These are phyloP conservation scores for human DNA, from an alignment of 2,113 vertebrate genomes.

Conservation along the genomic window GRCh38 chr1:46469001-46469500, in stretches of 20 bases:
- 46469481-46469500: neutral
- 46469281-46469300: neutral
- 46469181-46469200: neutral
- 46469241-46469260: neutral
- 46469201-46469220: neutral
- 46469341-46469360: neutral
- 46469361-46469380: neutral
- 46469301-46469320: neutral
- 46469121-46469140: neutral
- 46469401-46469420: neutral
- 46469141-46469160: neutral
- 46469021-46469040: neutral
- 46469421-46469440: neutral
- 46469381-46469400: neutral
- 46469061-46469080: neutral
- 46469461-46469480: conserved; percentile 85
- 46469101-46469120: neutral
- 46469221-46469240: neutral
- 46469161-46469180: neutral
- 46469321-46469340: neutral
- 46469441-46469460: neutral
- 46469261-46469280: conserved; percentile 8
- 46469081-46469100: neutral
- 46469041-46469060: neutral
- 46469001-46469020: neutral